These are phyloP conservation scores for Odontothrips loti DNA, from an alignment of 2,888 invertebrate genomes.

Conservation along the genomic window DNA sequence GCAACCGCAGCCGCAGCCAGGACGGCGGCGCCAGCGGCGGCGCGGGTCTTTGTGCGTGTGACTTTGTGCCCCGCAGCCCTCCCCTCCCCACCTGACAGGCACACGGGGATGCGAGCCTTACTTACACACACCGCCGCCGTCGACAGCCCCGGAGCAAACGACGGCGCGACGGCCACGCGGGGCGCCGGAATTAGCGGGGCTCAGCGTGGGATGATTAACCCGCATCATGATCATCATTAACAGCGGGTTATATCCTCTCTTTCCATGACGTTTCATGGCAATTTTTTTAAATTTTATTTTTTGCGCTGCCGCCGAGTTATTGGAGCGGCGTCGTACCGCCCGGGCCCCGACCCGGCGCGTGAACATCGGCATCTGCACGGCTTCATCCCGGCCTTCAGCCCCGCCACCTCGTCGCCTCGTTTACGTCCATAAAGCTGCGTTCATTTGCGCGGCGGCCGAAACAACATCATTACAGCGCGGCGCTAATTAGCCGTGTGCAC, in stretches of 20 bases:
- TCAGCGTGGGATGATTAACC: not conserved
- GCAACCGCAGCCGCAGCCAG: no score
- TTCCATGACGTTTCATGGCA: no score
- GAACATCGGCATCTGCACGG: no score
- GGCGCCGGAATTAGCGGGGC: not conserved
- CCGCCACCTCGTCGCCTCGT: not conserved
- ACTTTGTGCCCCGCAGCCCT: not conserved
- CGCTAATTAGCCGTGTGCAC: not conserved
- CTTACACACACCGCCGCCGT: no score
- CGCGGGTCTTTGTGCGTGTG: no score
- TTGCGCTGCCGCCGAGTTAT: no score
- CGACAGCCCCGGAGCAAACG: not conserved
- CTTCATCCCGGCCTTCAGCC: not conserved
- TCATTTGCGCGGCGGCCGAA: not conserved
- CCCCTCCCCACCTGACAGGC: not conserved
- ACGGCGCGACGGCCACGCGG: not conserved
- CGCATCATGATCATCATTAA: no score
- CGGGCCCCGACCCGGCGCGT: no score
- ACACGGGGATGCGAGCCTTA: not conserved
- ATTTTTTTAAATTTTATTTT: no score
- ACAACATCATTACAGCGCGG: slow-evolving; percentile 2
- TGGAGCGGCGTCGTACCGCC: no score
- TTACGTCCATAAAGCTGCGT: not conserved
- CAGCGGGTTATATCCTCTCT: no score
- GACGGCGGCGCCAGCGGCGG: no score